These are phyloP conservation scores for Drosophila athabasca DNA, from an alignment of 1,140 invertebrate species.

Conservation along the genomic window DNA sequence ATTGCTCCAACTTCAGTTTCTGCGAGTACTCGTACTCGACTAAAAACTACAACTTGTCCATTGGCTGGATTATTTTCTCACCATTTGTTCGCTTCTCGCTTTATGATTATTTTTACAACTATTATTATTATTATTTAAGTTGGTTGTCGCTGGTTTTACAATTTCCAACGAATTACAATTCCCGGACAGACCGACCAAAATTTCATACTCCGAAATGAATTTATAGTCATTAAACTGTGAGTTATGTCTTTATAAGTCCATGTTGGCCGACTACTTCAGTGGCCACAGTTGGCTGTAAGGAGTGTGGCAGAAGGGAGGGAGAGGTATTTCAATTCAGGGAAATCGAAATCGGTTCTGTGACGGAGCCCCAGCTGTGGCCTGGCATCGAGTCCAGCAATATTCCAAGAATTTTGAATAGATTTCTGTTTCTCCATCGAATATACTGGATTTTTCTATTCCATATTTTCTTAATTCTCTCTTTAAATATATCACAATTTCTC, in stretches of 20 bases:
- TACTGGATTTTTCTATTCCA: too few relatives aligned
- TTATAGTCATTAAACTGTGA: slow-evolving; percentile 59
- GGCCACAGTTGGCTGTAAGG: too few relatives aligned
- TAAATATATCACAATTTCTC: too few relatives aligned
- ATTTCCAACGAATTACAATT: slow-evolving; percentile 58
- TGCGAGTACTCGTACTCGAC: slow-evolving; percentile 3
- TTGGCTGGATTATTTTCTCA: slow-evolving; percentile 54
- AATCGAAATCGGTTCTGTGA: too few relatives aligned
- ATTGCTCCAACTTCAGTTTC: slow-evolving; percentile 35
- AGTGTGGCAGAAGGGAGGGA: too few relatives aligned
- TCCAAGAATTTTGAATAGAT: too few relatives aligned
- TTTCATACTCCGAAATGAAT: slow-evolving; percentile 39
- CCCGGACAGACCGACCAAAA: slow-evolving; percentile 19
- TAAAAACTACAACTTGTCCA: too few relatives aligned
- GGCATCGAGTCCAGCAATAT: too few relatives aligned
- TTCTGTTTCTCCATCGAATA: too few relatives aligned
- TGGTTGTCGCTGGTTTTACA: slow-evolving; percentile 47
- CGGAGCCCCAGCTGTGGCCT: too few relatives aligned
- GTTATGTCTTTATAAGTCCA: slow-evolving; percentile 60
- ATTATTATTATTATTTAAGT: slow-evolving; percentile 25
- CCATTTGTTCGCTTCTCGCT: slow-evolving; percentile 42
- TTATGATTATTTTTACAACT: slow-evolving; percentile 45
- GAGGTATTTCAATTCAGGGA: too few relatives aligned
- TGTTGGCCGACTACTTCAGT: neutral
- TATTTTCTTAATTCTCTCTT: too few relatives aligned